A percentile compares a stretch with the other conserved stretches of the same genome.
Evolutionary conservation across 2,797 vertebrate species (phyloP).

Genomic region (Pagetopsis macropterus): DNA sequence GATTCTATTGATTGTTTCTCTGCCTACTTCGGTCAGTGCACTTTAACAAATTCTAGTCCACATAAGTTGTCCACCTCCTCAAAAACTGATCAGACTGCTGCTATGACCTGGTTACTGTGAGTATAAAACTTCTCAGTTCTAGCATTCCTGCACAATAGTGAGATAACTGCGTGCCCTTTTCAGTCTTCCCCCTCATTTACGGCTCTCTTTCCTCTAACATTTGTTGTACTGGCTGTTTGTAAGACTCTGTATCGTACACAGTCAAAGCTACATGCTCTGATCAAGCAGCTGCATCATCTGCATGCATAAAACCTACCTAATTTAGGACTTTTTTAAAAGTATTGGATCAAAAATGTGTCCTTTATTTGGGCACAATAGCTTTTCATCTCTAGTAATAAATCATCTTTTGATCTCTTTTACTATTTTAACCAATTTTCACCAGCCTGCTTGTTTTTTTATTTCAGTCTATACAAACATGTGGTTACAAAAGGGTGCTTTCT

Average conservation of each 20-base stretch:
- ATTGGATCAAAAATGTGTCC: not conserved
- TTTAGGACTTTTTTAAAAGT: too few relatives aligned
- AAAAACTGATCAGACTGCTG: conserved; percentile 31
- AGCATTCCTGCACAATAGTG: conserved; percentile 6
- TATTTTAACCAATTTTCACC: conserved; percentile 1
- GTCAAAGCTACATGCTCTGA: not conserved
- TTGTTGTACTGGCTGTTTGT: conserved; percentile 29
- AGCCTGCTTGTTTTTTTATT: not conserved
- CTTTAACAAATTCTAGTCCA: conserved; percentile 29
- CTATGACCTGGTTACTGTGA: conserved; percentile 43
- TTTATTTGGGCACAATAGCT: not conserved
- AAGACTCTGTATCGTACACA: not conserved
- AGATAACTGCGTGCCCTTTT: not conserved
- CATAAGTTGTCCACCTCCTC: conserved; percentile 50
- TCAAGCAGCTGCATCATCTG: not conserved
- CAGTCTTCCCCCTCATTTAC: not conserved
- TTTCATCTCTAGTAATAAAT: conserved; percentile 5
- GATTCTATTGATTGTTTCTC: conserved; percentile 65
- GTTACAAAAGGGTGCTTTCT: not conserved
- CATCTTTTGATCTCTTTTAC: not conserved
- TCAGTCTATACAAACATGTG: not conserved
- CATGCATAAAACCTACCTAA: too few relatives aligned
- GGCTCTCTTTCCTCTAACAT: not conserved
- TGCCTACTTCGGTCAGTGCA: conserved; percentile 41
- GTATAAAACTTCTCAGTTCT: conserved; percentile 9